Evolutionary conservation across 2,797 vertebrate genomes (phyloP), one percentile per base, ranked within the genome.

Genomic region (Coregonus sp.): DNA sequence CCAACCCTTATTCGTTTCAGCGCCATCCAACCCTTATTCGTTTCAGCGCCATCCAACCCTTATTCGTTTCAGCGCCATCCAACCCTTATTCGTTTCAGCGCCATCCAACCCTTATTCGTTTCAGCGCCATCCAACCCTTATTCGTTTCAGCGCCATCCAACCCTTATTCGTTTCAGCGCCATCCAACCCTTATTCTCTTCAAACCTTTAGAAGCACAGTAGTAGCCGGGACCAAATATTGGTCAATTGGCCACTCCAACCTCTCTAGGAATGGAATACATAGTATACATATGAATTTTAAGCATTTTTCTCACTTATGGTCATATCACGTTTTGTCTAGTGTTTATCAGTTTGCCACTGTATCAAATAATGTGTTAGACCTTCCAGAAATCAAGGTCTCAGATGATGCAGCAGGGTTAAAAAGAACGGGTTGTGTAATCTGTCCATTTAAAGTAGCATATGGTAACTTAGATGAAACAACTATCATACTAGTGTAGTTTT

Each of bases 401-500:
- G 2, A 63, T 29, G 7, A 47, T 2, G 9, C 9, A 47, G 56
- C 9, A 12, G 40, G 2, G 40, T 47, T 12, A 47, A 47, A 0
- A 47, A 47, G 40, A 47, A 12, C 40, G 11, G 40, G 9, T 47
- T 47, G 40, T 12, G 9, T 11, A 47, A 47, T 35, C 29, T 56
- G 14, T 72, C 51, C 70, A 54, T n/a, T 31, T 56, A 33, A 29
- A 20, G 15, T 75, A 56, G 78, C 68, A 80, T 11, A 2, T 47
- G 40, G 72, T 66, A 69, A 31, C 76, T 66, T 47, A 11, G 25
- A 9, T 47, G 40, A 47, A 47, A 47, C 40, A 9, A 9, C 72
- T 73, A 47, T 25, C 25, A n/a, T 63, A 40, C 51, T 72, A 77
- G 78, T 71, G 77, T 66, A 37, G 63, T 83, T 83, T 81, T 88